phyloP scores from a whole-genome alignment of 1,140 invertebrate genomes.

The Apis cerana region DNA sequence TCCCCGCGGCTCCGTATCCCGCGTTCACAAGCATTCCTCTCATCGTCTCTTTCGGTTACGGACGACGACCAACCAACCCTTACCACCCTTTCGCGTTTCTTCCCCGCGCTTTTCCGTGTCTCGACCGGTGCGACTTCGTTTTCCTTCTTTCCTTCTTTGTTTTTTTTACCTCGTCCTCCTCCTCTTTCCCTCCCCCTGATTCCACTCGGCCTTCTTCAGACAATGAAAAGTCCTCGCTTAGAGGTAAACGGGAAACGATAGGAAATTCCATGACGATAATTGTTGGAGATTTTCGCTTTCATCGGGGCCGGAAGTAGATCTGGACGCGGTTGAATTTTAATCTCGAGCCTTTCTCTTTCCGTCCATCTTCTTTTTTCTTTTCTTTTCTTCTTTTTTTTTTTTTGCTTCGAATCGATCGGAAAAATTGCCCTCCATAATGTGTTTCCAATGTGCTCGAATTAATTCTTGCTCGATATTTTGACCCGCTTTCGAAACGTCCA shows the following conservation, averaged over 20 bases:
- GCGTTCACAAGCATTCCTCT: conserved; percentile 36
- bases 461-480: too few relatives aligned
- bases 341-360: conserved; percentile 26
- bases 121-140: conserved; percentile 32
- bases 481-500: background rate
- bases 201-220: conserved; percentile 46
- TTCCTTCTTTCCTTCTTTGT: background rate
- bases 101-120: conserved; percentile 25
- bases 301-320: conserved; percentile 35
- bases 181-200: background rate
- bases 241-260: conserved; percentile 58
- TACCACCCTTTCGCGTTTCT: conserved; percentile 53
- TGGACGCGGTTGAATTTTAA: conserved; percentile 61
- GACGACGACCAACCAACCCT: conserved; percentile 27
- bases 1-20: conserved; percentile 15
- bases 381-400: too few relatives aligned
- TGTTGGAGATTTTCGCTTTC: conserved; percentile 55
- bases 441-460: too few relatives aligned
- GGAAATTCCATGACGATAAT: conserved; percentile 60
- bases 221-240: conserved; percentile 49
- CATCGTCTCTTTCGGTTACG: conserved; percentile 49
- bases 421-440: background rate
- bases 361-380: too few relatives aligned
- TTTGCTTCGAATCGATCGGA: background rate
- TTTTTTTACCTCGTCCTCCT: background rate